These are phyloP conservation scores for Callaeas wilsoni DNA, from an alignment of 2,113 vertebrate species.

Conservation along the genomic window DNA sequence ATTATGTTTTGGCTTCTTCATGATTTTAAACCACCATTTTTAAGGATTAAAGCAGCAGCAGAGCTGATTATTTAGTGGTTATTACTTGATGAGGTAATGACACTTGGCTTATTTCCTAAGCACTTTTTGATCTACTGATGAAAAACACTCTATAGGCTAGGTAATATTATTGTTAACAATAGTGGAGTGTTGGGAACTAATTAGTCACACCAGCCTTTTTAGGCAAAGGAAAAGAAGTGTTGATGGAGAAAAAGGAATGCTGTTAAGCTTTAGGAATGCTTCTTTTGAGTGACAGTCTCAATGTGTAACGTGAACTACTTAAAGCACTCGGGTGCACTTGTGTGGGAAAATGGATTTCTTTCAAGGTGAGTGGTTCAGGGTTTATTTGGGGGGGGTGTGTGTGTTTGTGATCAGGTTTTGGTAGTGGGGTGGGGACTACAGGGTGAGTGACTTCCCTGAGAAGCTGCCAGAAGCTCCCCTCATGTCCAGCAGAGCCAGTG, in stretches of 20 bases:
- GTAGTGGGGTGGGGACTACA: accelerated
- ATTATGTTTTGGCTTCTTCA: constrained; percentile 40
- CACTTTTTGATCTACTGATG: constrained; percentile 41
- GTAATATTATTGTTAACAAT: constrained; percentile 32
- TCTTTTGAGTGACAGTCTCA: constrained; percentile 6
- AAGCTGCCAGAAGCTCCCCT: neutral
- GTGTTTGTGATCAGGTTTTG: neutral
- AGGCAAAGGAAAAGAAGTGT: neutral
- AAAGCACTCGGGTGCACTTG: neutral
- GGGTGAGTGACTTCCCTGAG: neutral
- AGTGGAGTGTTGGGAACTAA: neutral
- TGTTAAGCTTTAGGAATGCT: neutral
- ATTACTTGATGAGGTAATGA: constrained; percentile 31
- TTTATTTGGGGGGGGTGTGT: neutral
- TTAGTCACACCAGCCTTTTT: constrained; percentile 9
- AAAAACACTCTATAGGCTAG: neutral
- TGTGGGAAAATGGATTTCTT: constrained; percentile 31
- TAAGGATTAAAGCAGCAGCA: constrained; percentile 24
- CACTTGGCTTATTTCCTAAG: neutral
- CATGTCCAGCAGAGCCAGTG: neutral
- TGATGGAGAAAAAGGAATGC: neutral
- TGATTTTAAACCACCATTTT: constrained; percentile 40
- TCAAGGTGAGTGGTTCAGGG: neutral
- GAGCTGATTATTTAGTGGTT: constrained; percentile 21
- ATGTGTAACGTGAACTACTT: neutral